Evolutionary conservation across 2,113 vertebrate species (phyloP).

Genomic region (Conger conger): DNA sequence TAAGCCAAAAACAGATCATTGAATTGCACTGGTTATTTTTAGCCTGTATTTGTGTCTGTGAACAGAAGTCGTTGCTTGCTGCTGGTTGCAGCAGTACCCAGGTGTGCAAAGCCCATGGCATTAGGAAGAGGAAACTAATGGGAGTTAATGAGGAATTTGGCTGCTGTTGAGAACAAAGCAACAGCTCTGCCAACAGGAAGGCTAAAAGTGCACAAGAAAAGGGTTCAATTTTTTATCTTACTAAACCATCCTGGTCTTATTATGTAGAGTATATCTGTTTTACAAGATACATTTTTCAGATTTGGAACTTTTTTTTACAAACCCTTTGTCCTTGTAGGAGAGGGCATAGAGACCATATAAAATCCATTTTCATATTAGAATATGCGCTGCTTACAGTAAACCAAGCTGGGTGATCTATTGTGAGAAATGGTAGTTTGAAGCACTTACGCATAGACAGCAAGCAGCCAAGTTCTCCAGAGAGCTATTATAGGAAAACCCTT

Average conservation of each 20-base stretch:
- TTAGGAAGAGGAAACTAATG: conserved; percentile 47
- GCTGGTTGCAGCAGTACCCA: conserved; percentile 24
- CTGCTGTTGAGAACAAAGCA: conserved; percentile 40
- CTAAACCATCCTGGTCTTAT: background rate
- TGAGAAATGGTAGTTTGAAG: background rate
- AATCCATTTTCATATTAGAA: background rate
- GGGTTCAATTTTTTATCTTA: conserved; percentile 28
- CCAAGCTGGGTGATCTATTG: background rate
- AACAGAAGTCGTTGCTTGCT: background rate
- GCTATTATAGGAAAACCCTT: background rate
- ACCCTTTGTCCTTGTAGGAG: background rate
- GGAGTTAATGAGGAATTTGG: conserved; percentile 57
- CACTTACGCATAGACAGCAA: background rate
- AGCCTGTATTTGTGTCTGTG: background rate
- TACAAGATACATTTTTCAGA: background rate
- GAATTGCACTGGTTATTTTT: background rate
- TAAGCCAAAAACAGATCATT: background rate
- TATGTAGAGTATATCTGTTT: background rate
- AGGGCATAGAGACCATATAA: background rate
- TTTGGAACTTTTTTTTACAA: background rate
- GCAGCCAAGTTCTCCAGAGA: background rate
- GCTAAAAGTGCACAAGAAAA: conserved; percentile 46
- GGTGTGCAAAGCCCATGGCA: conserved; percentile 31
- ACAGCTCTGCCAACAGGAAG: conserved; percentile 44
- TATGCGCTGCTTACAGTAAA: background rate